phyloP scores from a whole-genome alignment of 2,888 invertebrate species.

The Epiblema foenella region DNA sequence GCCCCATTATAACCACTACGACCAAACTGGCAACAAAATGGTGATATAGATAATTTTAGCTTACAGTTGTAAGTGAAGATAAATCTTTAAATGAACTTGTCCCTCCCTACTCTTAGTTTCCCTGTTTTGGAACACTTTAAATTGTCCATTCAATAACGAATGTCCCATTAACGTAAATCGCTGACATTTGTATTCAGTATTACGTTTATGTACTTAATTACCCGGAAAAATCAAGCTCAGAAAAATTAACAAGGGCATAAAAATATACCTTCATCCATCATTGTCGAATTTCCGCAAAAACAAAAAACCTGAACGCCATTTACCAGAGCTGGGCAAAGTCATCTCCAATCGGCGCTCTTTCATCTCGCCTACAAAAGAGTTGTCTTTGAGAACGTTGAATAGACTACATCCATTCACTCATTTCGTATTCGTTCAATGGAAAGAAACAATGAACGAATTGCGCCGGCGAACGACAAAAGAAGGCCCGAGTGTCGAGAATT shows the following conservation, averaged over 20 bases:
- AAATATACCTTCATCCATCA: constrained; percentile 1
- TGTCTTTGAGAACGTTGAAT: constrained; percentile 65
- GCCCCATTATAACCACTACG: no score
- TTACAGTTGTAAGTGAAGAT: no score
- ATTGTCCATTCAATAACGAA: no score
- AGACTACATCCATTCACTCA: constrained; percentile 53
- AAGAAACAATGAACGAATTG: constrained; percentile 63
- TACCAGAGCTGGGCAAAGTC: constrained; percentile 50
- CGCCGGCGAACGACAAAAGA: constrained; percentile 56
- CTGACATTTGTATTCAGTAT: background rate
- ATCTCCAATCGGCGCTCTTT: constrained; percentile 60
- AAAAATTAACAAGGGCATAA: background rate
- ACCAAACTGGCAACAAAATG: no score
- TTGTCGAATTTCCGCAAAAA: constrained; percentile 18
- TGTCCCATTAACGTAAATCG: background rate
- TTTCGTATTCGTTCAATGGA: constrained; percentile 59
- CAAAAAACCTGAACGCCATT: constrained; percentile 43
- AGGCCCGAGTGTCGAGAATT: constrained; percentile 51
- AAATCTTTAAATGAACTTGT: no score
- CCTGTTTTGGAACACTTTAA: no score
- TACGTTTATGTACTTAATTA: background rate
- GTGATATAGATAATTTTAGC: no score
- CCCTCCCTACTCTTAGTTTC: no score
- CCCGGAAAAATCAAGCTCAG: background rate
- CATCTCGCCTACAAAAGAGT: constrained; percentile 63